A percentile compares a stretch with the other conserved stretches of the same genome.
Evolutionary conservation across 2,113 vertebrate species (phyloP).

Genomic region (Anthoscopus minutus): DNA sequence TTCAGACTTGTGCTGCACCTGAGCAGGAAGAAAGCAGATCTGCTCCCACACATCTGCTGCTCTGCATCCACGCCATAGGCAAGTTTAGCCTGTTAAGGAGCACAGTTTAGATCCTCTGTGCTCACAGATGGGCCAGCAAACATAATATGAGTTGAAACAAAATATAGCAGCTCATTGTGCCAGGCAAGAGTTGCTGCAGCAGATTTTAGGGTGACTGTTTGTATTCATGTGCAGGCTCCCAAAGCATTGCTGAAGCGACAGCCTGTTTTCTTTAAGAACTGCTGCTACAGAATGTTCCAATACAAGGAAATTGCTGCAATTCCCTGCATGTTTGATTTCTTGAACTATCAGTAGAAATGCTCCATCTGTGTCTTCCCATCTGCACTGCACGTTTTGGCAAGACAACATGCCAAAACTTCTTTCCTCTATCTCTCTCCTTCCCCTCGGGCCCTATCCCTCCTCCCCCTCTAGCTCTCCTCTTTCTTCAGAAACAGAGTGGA

Average conservation of each 20-base stretch:
- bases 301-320: neutral
- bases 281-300: constrained; percentile 20
- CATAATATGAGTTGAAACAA: constrained; percentile 13
- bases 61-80: neutral
- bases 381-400: neutral
- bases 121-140: neutral
- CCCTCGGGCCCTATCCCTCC: neutral
- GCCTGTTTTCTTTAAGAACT: constrained; percentile 41
- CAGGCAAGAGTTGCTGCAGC: constrained; percentile 8
- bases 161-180: constrained; percentile 8
- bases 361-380: constrained; percentile 33
- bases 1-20: neutral
- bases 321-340: constrained; percentile 39
- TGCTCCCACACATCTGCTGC: neutral
- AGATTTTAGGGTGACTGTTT: constrained; percentile 32
- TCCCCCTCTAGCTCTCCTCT: neutral
- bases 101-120: neutral
- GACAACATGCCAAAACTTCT: constrained; percentile 2
- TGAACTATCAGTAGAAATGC: constrained; percentile 35
- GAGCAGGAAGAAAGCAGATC: neutral
- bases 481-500: neutral
- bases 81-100: neutral
- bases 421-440: neutral
- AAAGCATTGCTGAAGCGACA: constrained; percentile 10
- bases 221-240: constrained; percentile 12